Evolutionary conservation across 2,113 vertebrate species (phyloP).

Genomic region (Cryptomyrus ogoouensis): DNA sequence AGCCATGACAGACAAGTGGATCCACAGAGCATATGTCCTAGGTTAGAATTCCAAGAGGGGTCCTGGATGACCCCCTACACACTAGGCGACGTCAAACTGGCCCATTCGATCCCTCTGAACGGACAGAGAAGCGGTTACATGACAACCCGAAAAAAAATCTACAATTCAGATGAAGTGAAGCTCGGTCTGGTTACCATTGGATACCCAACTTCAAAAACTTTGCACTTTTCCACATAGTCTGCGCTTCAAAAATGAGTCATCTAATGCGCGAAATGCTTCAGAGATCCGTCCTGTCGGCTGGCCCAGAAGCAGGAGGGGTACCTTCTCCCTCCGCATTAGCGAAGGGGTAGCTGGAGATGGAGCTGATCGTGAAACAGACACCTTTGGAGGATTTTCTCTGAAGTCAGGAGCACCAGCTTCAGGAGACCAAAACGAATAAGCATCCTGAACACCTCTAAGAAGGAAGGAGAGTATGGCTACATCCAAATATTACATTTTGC

Average conservation of each 20-base stretch:
- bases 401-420: not conserved
- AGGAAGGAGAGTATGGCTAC: not conserved
- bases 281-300: not conserved
- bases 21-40: not conserved
- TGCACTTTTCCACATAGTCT: slow-evolving; percentile 11
- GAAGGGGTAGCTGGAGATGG: not conserved
- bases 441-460: not conserved
- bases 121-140: too few species aligned
- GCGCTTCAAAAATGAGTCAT: slow-evolving; percentile 19
- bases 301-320: not conserved
- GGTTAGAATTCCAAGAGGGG: not conserved
- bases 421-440: too few species aligned
- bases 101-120: not conserved
- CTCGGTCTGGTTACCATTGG: slow-evolving; percentile 20
- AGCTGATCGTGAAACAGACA: not conserved
- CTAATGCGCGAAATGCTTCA: slow-evolving; percentile 2
- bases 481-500: not conserved
- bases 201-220: slow-evolving; percentile 20
- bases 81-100: not conserved
- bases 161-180: slow-evolving; percentile 15
- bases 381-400: not conserved
- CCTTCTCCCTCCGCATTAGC: not conserved
- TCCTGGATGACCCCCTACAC: not conserved
- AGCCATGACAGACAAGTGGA: not conserved
- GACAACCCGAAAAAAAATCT: not conserved